These are phyloP conservation scores for Brachionus plicatilis DNA, from an alignment of 1,140 invertebrate genomes.

Conservation along the genomic window DNA sequence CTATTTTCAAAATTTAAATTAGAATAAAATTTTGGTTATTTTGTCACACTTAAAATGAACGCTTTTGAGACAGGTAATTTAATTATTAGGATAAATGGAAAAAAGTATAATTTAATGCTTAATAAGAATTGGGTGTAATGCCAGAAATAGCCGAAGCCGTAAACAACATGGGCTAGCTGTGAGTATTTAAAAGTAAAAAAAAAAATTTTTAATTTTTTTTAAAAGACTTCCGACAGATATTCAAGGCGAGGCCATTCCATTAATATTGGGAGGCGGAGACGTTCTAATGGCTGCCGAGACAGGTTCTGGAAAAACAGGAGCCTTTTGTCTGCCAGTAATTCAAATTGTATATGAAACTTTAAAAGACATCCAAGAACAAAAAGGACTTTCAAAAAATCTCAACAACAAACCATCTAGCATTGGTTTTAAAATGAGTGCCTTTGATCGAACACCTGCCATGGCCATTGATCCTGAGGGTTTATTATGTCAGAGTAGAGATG, in stretches of 20 bases:
- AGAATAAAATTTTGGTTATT: neutral
- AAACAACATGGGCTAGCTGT: slow-evolving; percentile 93
- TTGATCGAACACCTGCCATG: slow-evolving; percentile 76
- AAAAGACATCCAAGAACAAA: slow-evolving; percentile 37
- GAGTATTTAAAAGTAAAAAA: slow-evolving; percentile 50
- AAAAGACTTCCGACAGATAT: slow-evolving; percentile 88
- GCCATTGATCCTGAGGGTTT: slow-evolving; percentile 71
- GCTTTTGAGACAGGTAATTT: slow-evolving; percentile 39
- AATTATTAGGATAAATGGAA: neutral
- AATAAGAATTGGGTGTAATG: slow-evolving; percentile 81
- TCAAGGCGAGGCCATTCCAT: slow-evolving; percentile 92
- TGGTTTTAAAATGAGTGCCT: slow-evolving; percentile 66
- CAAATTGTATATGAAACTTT: slow-evolving; percentile 96
- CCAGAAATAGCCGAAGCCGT: slow-evolving; percentile 87
- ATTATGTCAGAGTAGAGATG: slow-evolving; percentile 83
- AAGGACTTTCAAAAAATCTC: neutral
- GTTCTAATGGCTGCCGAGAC: slow-evolving; percentile 99
- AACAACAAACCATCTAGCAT: neutral
- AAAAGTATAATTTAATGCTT: neutral
- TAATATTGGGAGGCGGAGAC: slow-evolving; percentile 96
- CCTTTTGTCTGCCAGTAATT: slow-evolving; percentile 92
- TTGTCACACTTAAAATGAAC: neutral
- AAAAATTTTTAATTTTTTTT: neutral
- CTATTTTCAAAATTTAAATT: neutral
- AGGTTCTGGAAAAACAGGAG: slow-evolving; percentile 93